These are phyloP conservation scores for Hippopotamyrus pictus DNA, from an alignment of 2,797 vertebrate species.

Conservation along the genomic window DNA sequence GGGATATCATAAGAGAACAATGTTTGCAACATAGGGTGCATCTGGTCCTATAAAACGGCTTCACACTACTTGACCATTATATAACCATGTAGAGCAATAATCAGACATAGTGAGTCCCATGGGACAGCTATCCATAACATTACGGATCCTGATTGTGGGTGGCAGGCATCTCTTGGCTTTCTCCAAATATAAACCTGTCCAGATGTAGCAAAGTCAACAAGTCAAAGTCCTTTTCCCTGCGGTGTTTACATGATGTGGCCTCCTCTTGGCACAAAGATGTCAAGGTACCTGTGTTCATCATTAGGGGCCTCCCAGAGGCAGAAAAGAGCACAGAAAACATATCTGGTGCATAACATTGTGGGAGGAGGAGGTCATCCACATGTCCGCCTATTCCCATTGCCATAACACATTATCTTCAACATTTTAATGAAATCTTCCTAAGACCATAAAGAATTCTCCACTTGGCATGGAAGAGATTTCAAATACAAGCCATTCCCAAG, in stretches of 20 bases:
- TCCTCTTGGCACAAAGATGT: neutral
- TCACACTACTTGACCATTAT: neutral
- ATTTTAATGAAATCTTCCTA: neutral
- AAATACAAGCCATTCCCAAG: neutral
- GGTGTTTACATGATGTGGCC: neutral
- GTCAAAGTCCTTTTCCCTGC: neutral
- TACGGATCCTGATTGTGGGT: neutral
- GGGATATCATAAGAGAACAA: neutral
- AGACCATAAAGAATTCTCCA: neutral
- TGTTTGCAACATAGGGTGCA: neutral
- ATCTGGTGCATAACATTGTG: neutral
- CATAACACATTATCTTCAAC: neutral
- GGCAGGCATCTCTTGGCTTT: neutral
- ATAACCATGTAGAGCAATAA: neutral
- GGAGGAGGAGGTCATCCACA: neutral
- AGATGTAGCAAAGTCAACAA: neutral
- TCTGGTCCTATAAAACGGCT: neutral
- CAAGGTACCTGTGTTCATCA: neutral
- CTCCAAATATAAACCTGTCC: neutral
- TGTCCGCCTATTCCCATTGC: neutral
- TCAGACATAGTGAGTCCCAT: neutral
- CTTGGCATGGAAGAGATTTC: neutral
- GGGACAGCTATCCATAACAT: neutral
- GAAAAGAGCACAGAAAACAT: neutral
- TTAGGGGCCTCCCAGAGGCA: neutral